Conservation (phyloP, 2,797 vertebrate species). For the Halcyon smyrnensis region DNA sequence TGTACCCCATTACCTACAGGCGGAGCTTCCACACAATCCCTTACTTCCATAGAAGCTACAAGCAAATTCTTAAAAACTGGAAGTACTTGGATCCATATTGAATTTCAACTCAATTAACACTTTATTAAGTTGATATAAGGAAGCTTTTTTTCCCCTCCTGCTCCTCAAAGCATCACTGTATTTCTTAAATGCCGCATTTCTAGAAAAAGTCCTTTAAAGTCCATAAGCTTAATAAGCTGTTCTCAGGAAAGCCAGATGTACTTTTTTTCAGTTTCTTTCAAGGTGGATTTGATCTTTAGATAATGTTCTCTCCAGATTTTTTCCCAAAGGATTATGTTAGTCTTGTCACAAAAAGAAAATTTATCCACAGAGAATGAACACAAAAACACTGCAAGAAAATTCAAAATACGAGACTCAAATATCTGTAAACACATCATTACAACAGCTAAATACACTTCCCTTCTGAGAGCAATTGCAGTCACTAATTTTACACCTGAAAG, state of each 20-base stretch:
- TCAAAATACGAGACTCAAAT: neutral
- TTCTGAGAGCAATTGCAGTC: neutral
- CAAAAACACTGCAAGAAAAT: neutral
- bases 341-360: neutral
- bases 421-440: neutral
- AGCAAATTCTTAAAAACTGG: rapidly evolving
- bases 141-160: neutral
- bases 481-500: neutral
- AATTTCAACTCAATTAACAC: neutral
- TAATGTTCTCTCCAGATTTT: neutral
- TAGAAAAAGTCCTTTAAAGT: neutral
- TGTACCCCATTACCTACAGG: slow-evolving; percentile 22
- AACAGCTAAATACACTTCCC: neutral
- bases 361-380: neutral
- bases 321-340: neutral
- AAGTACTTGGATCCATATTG: neutral
- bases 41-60: neutral
- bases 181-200: neutral
- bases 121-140: neutral
- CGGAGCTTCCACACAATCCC: neutral
- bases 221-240: neutral
- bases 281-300: neutral
- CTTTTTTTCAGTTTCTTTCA: neutral
- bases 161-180: neutral
- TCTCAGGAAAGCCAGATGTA: neutral